Evolutionary conservation across 2,797 vertebrate genomes (phyloP), one percentile per base, ranked within the genome.

Genomic region (Hoplostethus mediterraneus): DNA sequence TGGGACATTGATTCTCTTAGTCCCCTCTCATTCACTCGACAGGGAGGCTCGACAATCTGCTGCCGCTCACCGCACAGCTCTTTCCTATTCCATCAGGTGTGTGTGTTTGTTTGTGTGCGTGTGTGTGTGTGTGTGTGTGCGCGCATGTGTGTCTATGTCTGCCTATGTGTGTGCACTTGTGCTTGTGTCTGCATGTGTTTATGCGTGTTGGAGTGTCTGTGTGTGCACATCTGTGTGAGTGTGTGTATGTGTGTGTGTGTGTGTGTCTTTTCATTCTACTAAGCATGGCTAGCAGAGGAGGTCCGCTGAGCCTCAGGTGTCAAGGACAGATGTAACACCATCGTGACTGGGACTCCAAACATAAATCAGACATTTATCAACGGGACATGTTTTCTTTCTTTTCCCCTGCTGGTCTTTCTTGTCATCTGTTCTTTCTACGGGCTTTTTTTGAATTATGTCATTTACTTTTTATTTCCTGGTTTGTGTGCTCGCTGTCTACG

Each of bases 1-100:
- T 45, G n/a, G 38, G 62, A 64, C 74, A 56, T 60, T 53, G 54
- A 60, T 77, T 65, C 14, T 36, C 13, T 47, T 36, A 13, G 33
- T 28, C 54, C 56, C 59, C 31, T 12, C 58, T 44, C 49, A 42
- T 45, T 54, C 28, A 12, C 60, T 58, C 65, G 45, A 47, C 12
- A 36, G 44, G 28, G 58, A 58, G 28, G 28, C 38, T 44, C 33
- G n/a, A 58, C 47, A 33, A 64, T 65, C 60, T 31, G 42, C 30
- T 47, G 17, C 42, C 28, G 55, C 28, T 21, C 48, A 38, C 62
- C 11, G 40, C 38, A 60, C 58, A 60, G n/a, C 48, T 36, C 6
- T 13, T 40, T 47, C 21, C 52, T 42, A 47, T 67, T 45, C 64
- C 16, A 33, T 28, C 53, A 47, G 53, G 11, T 21, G 21, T 10